A percentile compares a stretch with the other conserved stretches of the same genome.
phyloP scores from a whole-genome alignment of 2,797 vertebrate genomes.

The Phylloscopus collybita region DNA sequence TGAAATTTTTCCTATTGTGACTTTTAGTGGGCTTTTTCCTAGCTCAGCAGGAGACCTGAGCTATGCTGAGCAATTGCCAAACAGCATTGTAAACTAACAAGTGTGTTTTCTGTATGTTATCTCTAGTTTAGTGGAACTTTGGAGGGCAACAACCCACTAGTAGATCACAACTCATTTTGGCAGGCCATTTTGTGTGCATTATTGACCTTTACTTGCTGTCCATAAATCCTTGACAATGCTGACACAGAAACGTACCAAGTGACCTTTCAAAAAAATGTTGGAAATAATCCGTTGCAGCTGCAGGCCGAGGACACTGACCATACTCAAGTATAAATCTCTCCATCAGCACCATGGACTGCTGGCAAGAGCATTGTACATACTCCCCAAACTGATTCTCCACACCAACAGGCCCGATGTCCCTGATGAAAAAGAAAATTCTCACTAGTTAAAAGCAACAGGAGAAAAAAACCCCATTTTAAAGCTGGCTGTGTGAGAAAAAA shows the following conservation, averaged over 20 bases:
- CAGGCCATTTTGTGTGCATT: conserved; percentile 65
- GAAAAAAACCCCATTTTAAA: not conserved
- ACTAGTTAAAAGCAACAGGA: not conserved
- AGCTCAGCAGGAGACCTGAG: not conserved
- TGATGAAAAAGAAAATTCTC: not conserved
- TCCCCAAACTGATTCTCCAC: conserved; percentile 6
- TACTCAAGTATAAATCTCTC: conserved; percentile 63
- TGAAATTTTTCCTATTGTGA: not conserved
- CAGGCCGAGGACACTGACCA: conserved; percentile 60
- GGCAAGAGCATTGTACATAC: conserved; percentile 7
- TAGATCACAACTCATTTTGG: conserved; percentile 65
- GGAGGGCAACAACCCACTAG: conserved; percentile 43
- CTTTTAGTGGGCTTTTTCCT: conserved; percentile 21
- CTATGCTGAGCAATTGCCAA: not conserved
- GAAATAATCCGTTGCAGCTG: conserved; percentile 71
- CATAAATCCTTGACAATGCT: conserved; percentile 66
- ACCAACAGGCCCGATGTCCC: not conserved
- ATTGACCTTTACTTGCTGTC: conserved; percentile 69
- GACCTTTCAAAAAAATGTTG: conserved; percentile 71
- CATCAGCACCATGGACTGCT: conserved; percentile 59
- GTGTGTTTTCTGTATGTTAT: conserved; percentile 22
- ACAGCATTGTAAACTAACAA: not conserved
- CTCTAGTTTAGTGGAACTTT: conserved; percentile 30
- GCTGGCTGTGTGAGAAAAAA: not conserved
- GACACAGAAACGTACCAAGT: conserved; percentile 61